These are phyloP conservation scores for Tringa solitaria DNA, from an alignment of 2,113 vertebrate species.

Conservation along the genomic window DNA sequence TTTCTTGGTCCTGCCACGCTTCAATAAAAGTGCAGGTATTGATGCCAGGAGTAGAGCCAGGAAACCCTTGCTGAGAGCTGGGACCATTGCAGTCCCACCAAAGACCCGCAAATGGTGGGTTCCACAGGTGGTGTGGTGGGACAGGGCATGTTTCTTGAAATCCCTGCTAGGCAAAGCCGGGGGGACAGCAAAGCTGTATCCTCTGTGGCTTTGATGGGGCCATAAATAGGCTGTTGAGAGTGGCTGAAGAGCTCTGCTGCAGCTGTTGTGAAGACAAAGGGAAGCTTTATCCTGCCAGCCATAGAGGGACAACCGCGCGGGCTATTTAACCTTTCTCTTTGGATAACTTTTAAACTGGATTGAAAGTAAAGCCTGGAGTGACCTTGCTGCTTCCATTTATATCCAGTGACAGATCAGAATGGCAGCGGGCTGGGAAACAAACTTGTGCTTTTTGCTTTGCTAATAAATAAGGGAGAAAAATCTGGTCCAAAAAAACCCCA, in stretches of 20 bases:
- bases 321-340: conserved; percentile 44
- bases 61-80: not conserved
- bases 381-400: conserved; percentile 46
- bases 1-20: not conserved
- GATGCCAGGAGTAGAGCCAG: not conserved
- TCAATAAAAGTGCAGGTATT: not conserved
- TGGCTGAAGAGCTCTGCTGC: not conserved
- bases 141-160: not conserved
- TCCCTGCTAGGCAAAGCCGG: not conserved
- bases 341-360: not conserved
- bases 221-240: not conserved
- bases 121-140: not conserved
- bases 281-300: conserved; percentile 1
- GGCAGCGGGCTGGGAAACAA: not conserved
- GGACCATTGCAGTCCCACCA: fast-evolving
- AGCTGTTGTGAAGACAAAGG: conserved; percentile 23
- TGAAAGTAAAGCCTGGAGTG: conserved; percentile 10
- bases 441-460: not conserved
- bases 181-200: not conserved
- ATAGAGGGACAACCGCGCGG: not conserved
- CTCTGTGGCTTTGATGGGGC: not conserved
- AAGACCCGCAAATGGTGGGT: fast-evolving
- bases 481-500: not conserved
- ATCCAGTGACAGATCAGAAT: not conserved
- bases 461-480: conserved; percentile 2